phyloP scores from a whole-genome alignment of 2,797 vertebrate genomes.

The Sternarchorhynchus goeldii region DNA sequence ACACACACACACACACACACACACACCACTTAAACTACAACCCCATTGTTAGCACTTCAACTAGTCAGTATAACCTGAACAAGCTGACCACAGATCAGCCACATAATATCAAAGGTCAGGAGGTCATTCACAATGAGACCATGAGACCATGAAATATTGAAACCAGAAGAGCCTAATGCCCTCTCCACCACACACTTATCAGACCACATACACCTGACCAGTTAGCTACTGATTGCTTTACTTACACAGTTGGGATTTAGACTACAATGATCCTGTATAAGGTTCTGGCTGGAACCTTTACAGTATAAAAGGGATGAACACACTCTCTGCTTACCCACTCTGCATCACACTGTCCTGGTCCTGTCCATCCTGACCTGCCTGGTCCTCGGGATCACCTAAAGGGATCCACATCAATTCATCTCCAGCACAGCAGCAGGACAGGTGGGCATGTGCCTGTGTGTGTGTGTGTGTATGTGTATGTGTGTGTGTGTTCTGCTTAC shows the following conservation, averaged over 20 bases:
- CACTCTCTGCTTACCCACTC: constrained; percentile 81
- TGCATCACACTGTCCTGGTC: constrained; percentile 84
- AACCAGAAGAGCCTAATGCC: neutral
- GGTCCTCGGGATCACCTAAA: constrained; percentile 82
- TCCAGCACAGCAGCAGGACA: neutral
- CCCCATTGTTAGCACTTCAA: neutral
- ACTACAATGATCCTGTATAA: too few species aligned
- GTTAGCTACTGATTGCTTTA: too few species aligned
- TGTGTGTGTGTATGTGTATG: neutral
- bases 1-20: neutral
- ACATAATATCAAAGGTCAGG: constrained; percentile 6
- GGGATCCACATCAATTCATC: constrained; percentile 20
- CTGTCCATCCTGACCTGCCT: constrained; percentile 67
- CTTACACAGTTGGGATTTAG: too few species aligned
- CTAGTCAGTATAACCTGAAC: neutral
- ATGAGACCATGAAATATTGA: neutral
- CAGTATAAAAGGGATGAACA: neutral
- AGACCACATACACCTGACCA: too few species aligned
- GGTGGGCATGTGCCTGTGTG: neutral
- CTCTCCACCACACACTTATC: too few species aligned
- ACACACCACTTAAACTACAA: neutral
- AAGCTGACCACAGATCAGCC: neutral
- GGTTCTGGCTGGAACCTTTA: neutral
- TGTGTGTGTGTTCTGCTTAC: constrained; percentile 66
- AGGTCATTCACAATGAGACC: neutral